Evolutionary conservation across 2,113 vertebrate genomes (phyloP), one percentile per base, ranked within the genome.

Genomic region (Podarcis cretensis): DNA sequence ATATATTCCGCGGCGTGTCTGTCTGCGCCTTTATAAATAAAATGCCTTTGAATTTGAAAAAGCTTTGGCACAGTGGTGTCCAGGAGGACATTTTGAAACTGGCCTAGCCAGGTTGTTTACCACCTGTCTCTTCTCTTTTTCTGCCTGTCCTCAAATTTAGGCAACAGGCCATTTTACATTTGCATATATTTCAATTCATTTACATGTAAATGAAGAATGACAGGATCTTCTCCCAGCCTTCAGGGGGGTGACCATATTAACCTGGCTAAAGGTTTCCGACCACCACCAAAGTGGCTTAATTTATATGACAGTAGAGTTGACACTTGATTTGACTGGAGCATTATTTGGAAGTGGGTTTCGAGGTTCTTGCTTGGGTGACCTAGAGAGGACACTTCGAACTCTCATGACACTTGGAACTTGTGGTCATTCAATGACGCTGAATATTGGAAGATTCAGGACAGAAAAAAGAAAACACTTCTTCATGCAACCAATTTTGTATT

Each of bases 1-100:
- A 88, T 23, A 59, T 12, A 35, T 18, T 59, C 20, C 0, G 0
- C 12, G 0, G 0, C 0, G 21, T 9, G 20, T 2, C 30, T 40
- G 18, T 23, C 57, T 40, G 0, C 12, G 7, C 3, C 13, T 86
- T 89, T 76, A 81, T 85, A 83, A 87, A 87, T 80, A 77, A 66
- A 0, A 0, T 4, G 25, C 57, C 32, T 8, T 69, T 32, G 35
- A 5, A 65, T 76, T 63, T 37, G 57, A 57, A 78, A 83, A 77
- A 65, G 77, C 21, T 76, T 83, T 77, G 87, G 87, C 10, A 21
- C 6, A 54, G 14, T 23, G 37, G 43, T 21, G 13, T 66, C n/a
- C 59, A 76, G 30, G 20, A 76, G 30, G 81, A 21, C 73, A 83
- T 88, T 88, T 77, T 83, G 71, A 77, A 88, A 32, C 37, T 75